Evolutionary conservation across 2,113 vertebrate species (phyloP).

Genomic region (Sapajus apella): DNA sequence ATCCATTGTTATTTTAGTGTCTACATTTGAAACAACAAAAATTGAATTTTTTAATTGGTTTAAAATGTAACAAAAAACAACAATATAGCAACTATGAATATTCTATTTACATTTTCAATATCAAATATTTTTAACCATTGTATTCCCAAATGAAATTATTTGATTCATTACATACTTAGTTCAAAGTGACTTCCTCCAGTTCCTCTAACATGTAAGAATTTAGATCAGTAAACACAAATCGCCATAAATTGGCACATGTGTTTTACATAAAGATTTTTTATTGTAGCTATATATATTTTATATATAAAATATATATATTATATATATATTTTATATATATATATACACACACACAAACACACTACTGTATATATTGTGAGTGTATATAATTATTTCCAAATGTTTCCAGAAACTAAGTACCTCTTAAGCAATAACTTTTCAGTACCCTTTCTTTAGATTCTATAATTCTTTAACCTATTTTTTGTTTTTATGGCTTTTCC

Average conservation of each 20-base stretch:
- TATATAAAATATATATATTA: not conserved
- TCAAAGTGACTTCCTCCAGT: not conserved
- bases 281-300: not conserved
- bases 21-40: not conserved
- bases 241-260: not conserved
- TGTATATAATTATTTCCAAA: not conserved
- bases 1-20: not conserved
- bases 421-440: not conserved
- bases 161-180: not conserved
- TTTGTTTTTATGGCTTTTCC: not conserved
- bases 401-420: not conserved
- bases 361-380: too few relatives aligned
- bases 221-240: not conserved
- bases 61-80: not conserved
- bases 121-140: not conserved
- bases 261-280: not conserved
- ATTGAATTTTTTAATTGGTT: not conserved
- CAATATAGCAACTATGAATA: not conserved
- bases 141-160: not conserved
- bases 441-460: fast-evolving
- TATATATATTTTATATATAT: not conserved
- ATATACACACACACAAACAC: not conserved
- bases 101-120: not conserved
- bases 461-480: not conserved
- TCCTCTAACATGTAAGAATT: not conserved